phyloP scores from a whole-genome alignment of 2,888 invertebrate genomes.

The Cotesia congregata region DNA sequence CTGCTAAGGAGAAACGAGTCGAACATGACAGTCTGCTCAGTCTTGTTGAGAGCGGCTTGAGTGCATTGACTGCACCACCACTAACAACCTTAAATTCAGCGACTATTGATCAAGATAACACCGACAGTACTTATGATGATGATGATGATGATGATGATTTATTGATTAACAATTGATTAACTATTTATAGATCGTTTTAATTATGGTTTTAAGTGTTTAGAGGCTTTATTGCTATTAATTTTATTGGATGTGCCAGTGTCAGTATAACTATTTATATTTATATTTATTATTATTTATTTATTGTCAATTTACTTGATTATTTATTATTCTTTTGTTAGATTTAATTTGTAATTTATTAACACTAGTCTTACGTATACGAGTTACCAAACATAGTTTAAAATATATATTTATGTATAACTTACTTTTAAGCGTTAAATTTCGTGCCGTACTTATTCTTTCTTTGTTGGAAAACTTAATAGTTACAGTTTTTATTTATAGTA shows the following conservation, averaged over 20 bases:
- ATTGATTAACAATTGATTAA: not conserved
- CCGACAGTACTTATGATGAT: constrained; percentile 8
- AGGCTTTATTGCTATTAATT: constrained; percentile 18
- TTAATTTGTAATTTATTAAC: constrained; percentile 49
- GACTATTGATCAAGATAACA: constrained; percentile 31
- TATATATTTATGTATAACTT: constrained; percentile 5
- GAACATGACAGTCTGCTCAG: constrained; percentile 54
- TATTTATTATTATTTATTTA: constrained; percentile 16
- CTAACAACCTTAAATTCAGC: constrained; percentile 3
- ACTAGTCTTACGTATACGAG: constrained; percentile 58
- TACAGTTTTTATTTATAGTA: not conserved
- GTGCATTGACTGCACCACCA: constrained; percentile 51
- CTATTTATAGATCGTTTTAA: not conserved
- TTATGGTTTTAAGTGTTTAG: not conserved
- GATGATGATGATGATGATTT: constrained; percentile 10
- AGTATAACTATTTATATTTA: constrained; percentile 32
- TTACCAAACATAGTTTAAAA: constrained; percentile 52
- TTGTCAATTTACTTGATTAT: not conserved
- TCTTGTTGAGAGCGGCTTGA: constrained; percentile 59
- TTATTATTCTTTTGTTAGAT: not conserved
- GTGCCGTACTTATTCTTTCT: constrained; percentile 26
- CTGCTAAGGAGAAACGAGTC: constrained; percentile 33
- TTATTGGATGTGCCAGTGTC: constrained; percentile 38
- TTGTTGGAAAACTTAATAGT: not conserved
- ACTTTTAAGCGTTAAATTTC: constrained; percentile 24